Evolutionary conservation across 1,140 invertebrate genomes (phyloP), one percentile per base, ranked within the genome.

Genomic region (Drosophila chauvacae): DNA sequence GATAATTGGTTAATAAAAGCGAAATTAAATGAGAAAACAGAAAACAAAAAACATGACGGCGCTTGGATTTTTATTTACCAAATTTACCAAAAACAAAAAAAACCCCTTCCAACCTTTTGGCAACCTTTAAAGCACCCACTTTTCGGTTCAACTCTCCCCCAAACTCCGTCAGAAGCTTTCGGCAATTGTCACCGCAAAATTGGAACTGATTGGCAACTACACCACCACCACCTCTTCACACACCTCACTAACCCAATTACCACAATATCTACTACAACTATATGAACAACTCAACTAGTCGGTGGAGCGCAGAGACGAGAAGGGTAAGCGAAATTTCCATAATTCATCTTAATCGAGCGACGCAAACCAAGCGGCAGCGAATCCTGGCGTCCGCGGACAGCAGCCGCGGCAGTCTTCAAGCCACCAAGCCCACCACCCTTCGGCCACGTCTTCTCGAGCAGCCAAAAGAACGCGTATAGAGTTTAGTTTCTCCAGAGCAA

Each of bases 1-100:
- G 82, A 88, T 90, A 90, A 90, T 90, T 90, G 85, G 85, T 90
- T 83, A 90, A 90, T 90, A 91, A 87, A 88, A 72, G 64, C 81
- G 63, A 87, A 87, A 82, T 82, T 86, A 72, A 87, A 65, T 77
- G 61, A 84, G 42, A 77, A 88, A 73, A 60, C 57, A 85, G 68
- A 72, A 76, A 77, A 80, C 56, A 80, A 56, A 56, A 56, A 70
- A 71, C 59, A 69, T 58, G 69, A 78, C 64, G 73, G 48, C 69
- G 65, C 73, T 88, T 88, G 76, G 76, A 77, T 90, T 87, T 83
- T 87, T 80, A 33, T 74, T 90, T 87, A 90, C 57, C 72, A 66
- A 87, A 87, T 86, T 83, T 83, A 37, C 2, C 30, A 30, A 14
- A 26, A n/a, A 13, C 18, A 23, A 37, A 14, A 14, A 20, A n/a